Conservation (phyloP, 2,113 vertebrate species). For the Pantherophis guttatus region DNA sequence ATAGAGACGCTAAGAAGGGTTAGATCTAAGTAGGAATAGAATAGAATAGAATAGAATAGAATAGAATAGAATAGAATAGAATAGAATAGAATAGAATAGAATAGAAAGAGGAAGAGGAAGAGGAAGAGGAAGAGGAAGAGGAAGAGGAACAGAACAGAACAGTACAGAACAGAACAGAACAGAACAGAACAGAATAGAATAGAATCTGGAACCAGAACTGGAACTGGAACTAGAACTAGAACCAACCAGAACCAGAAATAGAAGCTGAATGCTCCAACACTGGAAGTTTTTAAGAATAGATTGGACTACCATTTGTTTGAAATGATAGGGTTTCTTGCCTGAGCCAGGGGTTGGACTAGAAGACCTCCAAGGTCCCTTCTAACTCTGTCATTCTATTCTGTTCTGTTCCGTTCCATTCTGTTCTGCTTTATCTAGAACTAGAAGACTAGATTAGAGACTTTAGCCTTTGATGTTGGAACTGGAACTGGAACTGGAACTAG, state of each 20-base stretch:
- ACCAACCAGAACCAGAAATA: not conserved
- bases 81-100: not conserved
- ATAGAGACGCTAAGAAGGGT: not conserved
- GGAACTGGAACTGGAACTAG: not conserved
- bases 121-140: no score
- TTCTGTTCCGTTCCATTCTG: not conserved
- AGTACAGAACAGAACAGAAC: no score
- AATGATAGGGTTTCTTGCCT: not conserved
- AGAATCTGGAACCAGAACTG: not conserved
- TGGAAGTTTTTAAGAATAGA: not conserved
- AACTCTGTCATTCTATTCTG: not conserved
- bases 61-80: not conserved
- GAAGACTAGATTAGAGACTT: not conserved
- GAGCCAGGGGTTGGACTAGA: not conserved
- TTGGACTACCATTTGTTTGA: not conserved
- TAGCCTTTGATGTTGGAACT: not conserved
- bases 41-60: no score
- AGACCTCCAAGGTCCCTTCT: not conserved
- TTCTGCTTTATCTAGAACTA: not conserved
- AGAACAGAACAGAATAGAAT: not conserved
- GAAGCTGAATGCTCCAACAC: not conserved
- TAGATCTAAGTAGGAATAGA: not conserved
- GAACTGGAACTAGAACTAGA: no score
- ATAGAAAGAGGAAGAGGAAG: no score
- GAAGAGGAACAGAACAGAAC: no score